Percentiles rank a stretch among this genome's conserved stretches.
Conservation (phyloP, 2,113 vertebrate genomes). For the Microtus pennsylvanicus region DNA sequence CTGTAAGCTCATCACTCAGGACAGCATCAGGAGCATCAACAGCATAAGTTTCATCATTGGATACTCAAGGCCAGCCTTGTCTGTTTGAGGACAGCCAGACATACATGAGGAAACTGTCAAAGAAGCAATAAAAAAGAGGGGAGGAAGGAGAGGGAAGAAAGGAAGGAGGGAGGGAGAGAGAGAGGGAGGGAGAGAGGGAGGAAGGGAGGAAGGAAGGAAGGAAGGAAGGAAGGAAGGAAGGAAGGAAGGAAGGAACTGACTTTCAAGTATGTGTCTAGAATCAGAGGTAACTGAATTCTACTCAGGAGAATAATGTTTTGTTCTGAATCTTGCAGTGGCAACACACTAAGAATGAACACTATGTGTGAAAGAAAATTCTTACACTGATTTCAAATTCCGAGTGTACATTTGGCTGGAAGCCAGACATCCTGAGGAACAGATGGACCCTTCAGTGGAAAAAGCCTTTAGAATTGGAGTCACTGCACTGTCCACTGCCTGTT, state of each 20-base stretch:
- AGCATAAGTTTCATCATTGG: no score
- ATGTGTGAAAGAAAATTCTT: slow-evolving; percentile 75
- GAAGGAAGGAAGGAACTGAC: neutral
- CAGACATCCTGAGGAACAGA: slow-evolving; percentile 60
- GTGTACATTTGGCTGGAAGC: slow-evolving; percentile 73
- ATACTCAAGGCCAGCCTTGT: no score
- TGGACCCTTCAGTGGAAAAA: slow-evolving; percentile 74
- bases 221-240: neutral
- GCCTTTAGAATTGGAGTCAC: slow-evolving; percentile 74
- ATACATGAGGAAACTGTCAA: no score
- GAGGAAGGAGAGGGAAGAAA: neutral
- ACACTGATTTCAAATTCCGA: slow-evolving; percentile 71
- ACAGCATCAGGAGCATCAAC: no score
- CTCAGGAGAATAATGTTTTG: slow-evolving; percentile 69
- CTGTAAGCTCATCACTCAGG: no score
- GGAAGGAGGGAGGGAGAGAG: neutral
- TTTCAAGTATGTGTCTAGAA: slow-evolving; percentile 36
- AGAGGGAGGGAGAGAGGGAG: no score
- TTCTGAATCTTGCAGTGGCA: slow-evolving; percentile 57
- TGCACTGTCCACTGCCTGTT: slow-evolving; percentile 61
- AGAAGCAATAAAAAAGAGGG: no score
- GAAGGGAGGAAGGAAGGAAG: no score
- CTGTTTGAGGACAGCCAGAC: no score
- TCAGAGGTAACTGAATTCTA: slow-evolving; percentile 52
- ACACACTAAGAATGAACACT: slow-evolving; percentile 62